These are phyloP conservation scores for Epirrita christyi DNA, from an alignment of 2,888 invertebrate species.

Conservation along the genomic window DNA sequence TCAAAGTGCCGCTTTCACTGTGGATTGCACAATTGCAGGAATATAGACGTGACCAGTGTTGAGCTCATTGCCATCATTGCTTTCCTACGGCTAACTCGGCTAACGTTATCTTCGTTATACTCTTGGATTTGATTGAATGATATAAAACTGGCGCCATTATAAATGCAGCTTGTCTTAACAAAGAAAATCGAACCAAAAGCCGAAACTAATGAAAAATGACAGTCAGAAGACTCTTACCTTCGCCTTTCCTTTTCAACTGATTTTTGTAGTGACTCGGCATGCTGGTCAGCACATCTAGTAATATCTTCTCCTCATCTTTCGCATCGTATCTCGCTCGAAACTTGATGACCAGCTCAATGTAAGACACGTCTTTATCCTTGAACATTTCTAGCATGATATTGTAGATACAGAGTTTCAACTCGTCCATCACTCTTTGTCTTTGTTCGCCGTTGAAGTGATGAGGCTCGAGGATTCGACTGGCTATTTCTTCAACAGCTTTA, in stretches of 20 bases:
- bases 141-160: too few relatives aligned
- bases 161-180: too few relatives aligned
- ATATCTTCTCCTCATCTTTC: slow-evolving; percentile 60
- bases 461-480: slow-evolving; percentile 55
- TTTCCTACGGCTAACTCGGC: too few relatives aligned
- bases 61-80: too few relatives aligned
- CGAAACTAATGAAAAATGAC: neutral
- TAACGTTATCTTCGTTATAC: too few relatives aligned
- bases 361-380: slow-evolving; percentile 63
- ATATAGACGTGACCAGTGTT: too few relatives aligned
- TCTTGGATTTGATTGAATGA: too few relatives aligned
- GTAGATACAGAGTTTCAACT: slow-evolving; percentile 50
- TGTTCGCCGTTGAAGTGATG: slow-evolving; percentile 50
- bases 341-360: slow-evolving; percentile 67
- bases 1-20: too few relatives aligned
- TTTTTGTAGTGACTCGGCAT: slow-evolving; percentile 56
- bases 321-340: slow-evolving; percentile 59
- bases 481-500: slow-evolving; percentile 64
- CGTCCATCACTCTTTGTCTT: slow-evolving; percentile 52
- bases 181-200: too few relatives aligned
- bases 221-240: slow-evolving; percentile 62
- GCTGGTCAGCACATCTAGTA: slow-evolving; percentile 57
- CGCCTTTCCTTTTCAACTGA: slow-evolving; percentile 53
- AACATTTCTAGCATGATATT: slow-evolving; percentile 62
- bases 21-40: too few relatives aligned